phyloP scores from a whole-genome alignment of 2,797 vertebrate genomes.

The Enteromius paludinosus region DNA sequence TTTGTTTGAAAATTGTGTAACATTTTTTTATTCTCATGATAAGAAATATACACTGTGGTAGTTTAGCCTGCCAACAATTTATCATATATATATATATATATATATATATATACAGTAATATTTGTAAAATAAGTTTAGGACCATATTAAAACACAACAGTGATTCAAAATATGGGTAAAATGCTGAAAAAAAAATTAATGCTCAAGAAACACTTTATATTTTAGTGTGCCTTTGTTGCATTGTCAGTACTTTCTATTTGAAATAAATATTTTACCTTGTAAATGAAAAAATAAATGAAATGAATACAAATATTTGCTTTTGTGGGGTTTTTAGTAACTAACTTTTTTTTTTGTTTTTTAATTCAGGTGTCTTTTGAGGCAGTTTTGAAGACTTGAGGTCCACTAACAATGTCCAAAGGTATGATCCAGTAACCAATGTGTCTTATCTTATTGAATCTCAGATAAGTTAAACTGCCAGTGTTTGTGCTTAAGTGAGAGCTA shows the following conservation, averaged over 20 bases:
- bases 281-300: neutral
- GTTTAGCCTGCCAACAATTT: neutral
- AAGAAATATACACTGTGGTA: neutral
- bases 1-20: neutral
- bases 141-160: too few species aligned
- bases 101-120: too few species aligned
- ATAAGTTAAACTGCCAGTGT: neutral
- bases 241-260: neutral
- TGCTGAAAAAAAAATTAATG: neutral
- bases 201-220: neutral
- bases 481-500: constrained; percentile 4
- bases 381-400: neutral
- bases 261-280: neutral
- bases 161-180: neutral
- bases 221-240: neutral
- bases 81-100: too few species aligned
- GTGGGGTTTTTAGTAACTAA: neutral
- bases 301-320: neutral
- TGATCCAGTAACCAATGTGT: constrained; percentile 45
- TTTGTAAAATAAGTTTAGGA: too few species aligned
- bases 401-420: constrained; percentile 73
- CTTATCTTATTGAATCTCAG: neutral
- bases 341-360: neutral
- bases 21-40: neutral
- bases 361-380: constrained; percentile 20